phyloP scores from a whole-genome alignment of 2,113 vertebrate species.

The Hippocampus comes region DNA sequence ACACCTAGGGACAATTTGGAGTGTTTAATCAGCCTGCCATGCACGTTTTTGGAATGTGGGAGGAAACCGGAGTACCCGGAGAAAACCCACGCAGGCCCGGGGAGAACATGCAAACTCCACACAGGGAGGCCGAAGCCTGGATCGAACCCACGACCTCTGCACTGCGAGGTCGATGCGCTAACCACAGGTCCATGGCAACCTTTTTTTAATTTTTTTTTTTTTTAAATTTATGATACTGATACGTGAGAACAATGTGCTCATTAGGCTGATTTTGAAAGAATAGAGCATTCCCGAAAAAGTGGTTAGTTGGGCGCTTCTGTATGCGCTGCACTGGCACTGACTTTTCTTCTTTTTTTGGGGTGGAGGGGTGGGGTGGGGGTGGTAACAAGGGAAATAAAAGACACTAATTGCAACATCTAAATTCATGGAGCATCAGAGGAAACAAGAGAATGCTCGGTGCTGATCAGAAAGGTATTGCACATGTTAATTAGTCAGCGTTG shows the following conservation, averaged over 20 bases:
- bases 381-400: slow-evolving; percentile 45
- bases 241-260: not conserved
- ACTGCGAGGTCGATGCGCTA: too few species aligned
- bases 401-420: slow-evolving; percentile 68
- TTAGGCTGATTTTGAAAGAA: not conserved
- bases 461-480: slow-evolving; percentile 70
- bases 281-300: not conserved
- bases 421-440: slow-evolving; percentile 56
- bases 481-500: slow-evolving; percentile 63
- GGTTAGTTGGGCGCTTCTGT: not conserved
- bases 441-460: slow-evolving; percentile 55
- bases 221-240: not conserved
- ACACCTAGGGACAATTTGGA: too few species aligned
- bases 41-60: too few species aligned
- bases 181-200: too few species aligned
- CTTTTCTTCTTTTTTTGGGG: slow-evolving; percentile 13
- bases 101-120: too few species aligned
- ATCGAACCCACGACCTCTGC: too few species aligned
- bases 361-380: not conserved
- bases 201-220: not conserved
- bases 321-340: slow-evolving; percentile 7
- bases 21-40: too few species aligned
- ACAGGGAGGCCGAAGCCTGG: too few species aligned
- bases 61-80: too few species aligned
- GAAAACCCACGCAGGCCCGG: too few species aligned